Conservation (phyloP, 2,113 vertebrate species). For the Miniopterus natalensis region DNA sequence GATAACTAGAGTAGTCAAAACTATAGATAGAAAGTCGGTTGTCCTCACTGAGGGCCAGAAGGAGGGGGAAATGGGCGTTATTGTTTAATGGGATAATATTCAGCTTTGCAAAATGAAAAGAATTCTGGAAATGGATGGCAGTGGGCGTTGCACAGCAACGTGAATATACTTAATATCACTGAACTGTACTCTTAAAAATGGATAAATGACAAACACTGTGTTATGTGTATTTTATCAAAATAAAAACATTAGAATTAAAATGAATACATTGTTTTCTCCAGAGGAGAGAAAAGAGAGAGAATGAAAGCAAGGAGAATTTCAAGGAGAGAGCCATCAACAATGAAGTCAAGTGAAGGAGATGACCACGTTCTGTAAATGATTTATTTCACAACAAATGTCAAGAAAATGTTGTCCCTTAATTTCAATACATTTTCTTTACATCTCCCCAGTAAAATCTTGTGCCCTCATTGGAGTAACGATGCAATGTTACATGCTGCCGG, state of each 20-base stretch:
- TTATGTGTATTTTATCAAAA: neutral
- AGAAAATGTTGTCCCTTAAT: neutral
- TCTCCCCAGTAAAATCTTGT: neutral
- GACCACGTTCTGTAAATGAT: neutral
- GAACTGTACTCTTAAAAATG: neutral
- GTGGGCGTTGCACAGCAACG: neutral
- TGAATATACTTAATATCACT: neutral
- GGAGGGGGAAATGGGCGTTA: neutral
- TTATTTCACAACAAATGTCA: neutral
- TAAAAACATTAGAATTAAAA: neutral
- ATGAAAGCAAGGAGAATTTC: neutral
- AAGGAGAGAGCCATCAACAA: slow-evolving; percentile 52
- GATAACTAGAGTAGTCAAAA: neutral
- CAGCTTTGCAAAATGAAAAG: neutral
- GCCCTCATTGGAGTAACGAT: neutral
- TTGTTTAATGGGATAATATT: neutral
- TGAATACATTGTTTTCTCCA: neutral
- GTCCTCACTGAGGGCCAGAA: neutral
- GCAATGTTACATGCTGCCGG: neutral
- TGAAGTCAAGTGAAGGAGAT: neutral
- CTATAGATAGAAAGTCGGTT: neutral
- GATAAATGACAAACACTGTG: neutral
- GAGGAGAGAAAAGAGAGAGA: neutral
- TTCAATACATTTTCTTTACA: neutral
- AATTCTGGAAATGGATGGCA: neutral